Percentiles rank a stretch among this genome's conserved stretches.
These are phyloP conservation scores for Ptilonorhynchus violaceus DNA, from an alignment of 2,113 vertebrate genomes.

Conservation along the genomic window DNA sequence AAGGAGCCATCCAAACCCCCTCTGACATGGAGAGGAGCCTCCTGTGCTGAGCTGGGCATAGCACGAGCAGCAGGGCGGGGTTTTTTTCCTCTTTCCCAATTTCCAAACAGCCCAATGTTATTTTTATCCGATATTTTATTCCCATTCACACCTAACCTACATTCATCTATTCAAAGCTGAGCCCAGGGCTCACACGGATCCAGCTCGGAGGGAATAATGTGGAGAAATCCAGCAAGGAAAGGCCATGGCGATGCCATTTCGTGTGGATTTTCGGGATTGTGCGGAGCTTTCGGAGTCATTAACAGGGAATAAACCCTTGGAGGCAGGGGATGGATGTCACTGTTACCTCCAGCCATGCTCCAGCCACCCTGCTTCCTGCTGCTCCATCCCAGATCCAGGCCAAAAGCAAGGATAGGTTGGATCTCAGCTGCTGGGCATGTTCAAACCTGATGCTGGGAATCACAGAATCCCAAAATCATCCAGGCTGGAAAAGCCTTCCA, in stretches of 20 bases:
- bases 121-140: not conserved
- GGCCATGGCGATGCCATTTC: not conserved
- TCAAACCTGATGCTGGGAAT: not conserved
- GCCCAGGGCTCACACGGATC: not conserved
- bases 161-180: not conserved
- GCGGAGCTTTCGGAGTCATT: not conserved
- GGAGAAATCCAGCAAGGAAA: not conserved
- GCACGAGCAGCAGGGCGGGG: not conserved
- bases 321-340: not conserved
- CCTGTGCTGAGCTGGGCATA: not conserved
- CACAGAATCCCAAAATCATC: not conserved
- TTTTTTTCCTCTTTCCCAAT: not conserved
- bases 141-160: constrained; percentile 4
- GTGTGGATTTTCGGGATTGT: not conserved
- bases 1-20: not conserved
- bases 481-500: not conserved
- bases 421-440: not conserved
- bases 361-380: not conserved
- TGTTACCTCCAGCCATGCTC: not conserved
- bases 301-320: not conserved
- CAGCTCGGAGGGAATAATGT: not conserved
- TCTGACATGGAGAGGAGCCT: not conserved
- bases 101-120: not conserved
- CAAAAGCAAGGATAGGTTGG: not conserved
- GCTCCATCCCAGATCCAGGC: not conserved